Conservation (phyloP, 2,797 vertebrate genomes). For the Sebastes matsubarae region DNA sequence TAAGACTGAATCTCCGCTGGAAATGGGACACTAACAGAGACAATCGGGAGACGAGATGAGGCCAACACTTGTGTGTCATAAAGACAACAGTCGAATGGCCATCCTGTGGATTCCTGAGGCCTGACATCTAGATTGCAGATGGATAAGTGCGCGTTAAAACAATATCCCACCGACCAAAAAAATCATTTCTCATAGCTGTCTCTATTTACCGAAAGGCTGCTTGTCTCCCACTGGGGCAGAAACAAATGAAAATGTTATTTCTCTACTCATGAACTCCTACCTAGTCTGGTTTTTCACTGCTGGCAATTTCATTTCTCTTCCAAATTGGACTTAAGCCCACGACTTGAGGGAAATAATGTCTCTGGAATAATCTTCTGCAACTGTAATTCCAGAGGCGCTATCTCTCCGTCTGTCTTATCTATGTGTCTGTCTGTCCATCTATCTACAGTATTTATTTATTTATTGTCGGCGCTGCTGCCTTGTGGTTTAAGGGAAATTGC, state of each 20-base stretch:
- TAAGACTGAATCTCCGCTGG: slow-evolving; percentile 41
- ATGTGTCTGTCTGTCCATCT: slow-evolving; percentile 56
- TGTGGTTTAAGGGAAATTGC: slow-evolving; percentile 90
- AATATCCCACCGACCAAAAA: slow-evolving; percentile 94
- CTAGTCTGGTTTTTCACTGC: slow-evolving; percentile 95
- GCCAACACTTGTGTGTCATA: slow-evolving; percentile 88
- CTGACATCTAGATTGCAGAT: slow-evolving; percentile 98
- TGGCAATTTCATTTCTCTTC: slow-evolving; percentile 98
- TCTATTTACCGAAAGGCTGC: slow-evolving; percentile 98
- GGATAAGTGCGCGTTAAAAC: slow-evolving; percentile 99
- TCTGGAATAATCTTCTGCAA: slow-evolving; percentile 96
- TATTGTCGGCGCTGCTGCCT: slow-evolving; percentile 85
- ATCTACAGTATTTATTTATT: slow-evolving; percentile 64
- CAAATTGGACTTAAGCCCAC: slow-evolving; percentile 98
- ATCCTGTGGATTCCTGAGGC: slow-evolving; percentile 93
- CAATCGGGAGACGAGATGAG: slow-evolving; percentile 74
- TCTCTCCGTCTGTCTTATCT: slow-evolving; percentile 57
- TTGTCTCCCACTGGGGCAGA: slow-evolving; percentile 95
- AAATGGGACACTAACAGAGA: slow-evolving; percentile 64
- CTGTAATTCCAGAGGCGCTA: slow-evolving; percentile 90
- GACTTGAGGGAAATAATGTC: slow-evolving; percentile 99
- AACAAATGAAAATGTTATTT: slow-evolving; percentile 99
- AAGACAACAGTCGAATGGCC: slow-evolving; percentile 92
- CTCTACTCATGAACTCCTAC: slow-evolving; percentile 99
- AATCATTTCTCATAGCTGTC: slow-evolving; percentile 98